Conservation (phyloP, 2,113 vertebrate species). For the Lepus europaeus region DNA sequence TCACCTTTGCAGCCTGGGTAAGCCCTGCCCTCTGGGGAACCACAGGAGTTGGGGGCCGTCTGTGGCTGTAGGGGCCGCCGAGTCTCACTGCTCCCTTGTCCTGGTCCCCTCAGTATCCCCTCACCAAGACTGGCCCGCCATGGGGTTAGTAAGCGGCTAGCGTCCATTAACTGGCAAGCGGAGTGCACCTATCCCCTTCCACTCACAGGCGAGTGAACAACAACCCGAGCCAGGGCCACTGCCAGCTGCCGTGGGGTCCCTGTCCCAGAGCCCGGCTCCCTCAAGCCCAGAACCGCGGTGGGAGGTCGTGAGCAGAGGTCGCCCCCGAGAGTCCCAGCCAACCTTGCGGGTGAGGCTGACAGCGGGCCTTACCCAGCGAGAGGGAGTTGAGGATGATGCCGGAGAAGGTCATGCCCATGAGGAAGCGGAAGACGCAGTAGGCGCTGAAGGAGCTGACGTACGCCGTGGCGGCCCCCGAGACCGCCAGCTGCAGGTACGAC, state of each 20-base stretch:
- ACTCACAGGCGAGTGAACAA: not conserved
- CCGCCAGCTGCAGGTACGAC: slow-evolving; percentile 92
- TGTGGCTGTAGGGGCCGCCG: not conserved
- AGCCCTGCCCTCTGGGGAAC: not conserved
- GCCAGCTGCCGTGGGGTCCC: no score
- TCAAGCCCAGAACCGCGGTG: not conserved
- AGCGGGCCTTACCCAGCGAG: slow-evolving; percentile 90
- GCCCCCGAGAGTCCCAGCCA: not conserved
- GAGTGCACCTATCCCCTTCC: not conserved
- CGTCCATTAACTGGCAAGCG: not conserved
- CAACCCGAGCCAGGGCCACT: not conserved
- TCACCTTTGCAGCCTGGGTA: not conserved
- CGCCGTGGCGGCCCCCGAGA: slow-evolving; percentile 87
- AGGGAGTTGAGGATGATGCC: slow-evolving; percentile 92
- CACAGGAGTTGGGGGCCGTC: not conserved
- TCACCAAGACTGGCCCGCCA: not conserved
- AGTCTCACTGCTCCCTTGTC: not conserved
- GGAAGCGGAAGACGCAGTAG: slow-evolving; percentile 92
- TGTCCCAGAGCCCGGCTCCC: not conserved
- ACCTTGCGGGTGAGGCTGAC: fast-evolving
- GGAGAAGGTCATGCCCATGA: slow-evolving; percentile 92
- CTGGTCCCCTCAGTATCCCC: not conserved
- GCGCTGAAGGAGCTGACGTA: slow-evolving; percentile 88
- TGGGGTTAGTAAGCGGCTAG: not conserved
- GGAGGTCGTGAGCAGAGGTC: not conserved